Conservation (phyloP, 2,113 vertebrate species). For the Sula dactylatra region DNA sequence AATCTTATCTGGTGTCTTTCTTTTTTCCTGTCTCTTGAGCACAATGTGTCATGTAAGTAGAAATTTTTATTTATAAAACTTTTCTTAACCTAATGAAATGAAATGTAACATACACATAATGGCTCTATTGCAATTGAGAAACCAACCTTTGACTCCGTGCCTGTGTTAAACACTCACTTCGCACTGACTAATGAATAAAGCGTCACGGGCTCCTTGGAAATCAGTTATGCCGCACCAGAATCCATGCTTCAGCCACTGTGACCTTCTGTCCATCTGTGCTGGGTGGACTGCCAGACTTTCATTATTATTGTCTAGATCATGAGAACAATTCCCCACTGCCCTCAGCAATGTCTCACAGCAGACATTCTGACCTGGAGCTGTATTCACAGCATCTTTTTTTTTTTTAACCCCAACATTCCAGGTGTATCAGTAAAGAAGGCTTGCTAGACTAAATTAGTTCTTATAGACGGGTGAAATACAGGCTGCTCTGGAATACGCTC, state of each 20-base stretch:
- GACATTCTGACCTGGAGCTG: not conserved
- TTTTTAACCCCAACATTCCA: not conserved
- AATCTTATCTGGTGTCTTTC: not conserved
- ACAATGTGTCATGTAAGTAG: not conserved
- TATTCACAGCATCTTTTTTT: not conserved
- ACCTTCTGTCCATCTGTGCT: not conserved
- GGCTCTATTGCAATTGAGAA: not conserved
- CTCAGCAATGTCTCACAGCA: not conserved
- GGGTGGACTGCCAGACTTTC: not conserved
- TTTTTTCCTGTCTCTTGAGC: not conserved
- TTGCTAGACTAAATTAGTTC: not conserved
- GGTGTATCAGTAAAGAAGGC: not conserved
- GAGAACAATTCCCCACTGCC: not conserved
- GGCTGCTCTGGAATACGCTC: not conserved
- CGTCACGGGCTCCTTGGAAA: not conserved
- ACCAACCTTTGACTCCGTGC: not conserved
- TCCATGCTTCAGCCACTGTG: not conserved
- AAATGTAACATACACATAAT: not conserved
- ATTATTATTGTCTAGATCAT: not conserved
- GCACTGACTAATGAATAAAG: not conserved
- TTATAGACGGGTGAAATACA: not conserved
- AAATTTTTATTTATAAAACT: not conserved
- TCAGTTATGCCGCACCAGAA: not conserved
- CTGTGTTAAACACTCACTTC: not conserved
- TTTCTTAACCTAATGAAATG: not conserved